These are phyloP conservation scores for Acropternis orthonyx DNA, from an alignment of 2,797 vertebrate species.

Conservation along the genomic window DNA sequence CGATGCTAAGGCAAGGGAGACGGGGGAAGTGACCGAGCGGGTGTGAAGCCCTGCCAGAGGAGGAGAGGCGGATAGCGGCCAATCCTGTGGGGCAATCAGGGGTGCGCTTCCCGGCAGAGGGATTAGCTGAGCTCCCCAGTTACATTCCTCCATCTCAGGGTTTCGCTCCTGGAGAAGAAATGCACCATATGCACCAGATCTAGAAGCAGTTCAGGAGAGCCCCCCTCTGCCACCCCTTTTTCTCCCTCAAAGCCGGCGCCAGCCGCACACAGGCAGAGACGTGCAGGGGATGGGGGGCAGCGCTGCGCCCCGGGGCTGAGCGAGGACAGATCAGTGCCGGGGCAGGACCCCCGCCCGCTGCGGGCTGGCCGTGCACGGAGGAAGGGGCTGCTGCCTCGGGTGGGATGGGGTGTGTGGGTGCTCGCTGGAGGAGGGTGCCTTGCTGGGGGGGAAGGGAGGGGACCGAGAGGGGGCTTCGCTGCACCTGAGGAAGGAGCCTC, in stretches of 20 bases:
- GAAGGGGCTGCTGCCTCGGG: not conserved
- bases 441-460: not conserved
- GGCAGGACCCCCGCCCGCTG: not conserved
- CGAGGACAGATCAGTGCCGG: conserved; percentile 21
- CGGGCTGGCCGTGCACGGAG: not conserved
- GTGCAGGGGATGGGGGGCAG: not conserved
- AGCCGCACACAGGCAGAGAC: not conserved
- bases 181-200: conserved; percentile 21
- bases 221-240: not conserved
- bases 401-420: not conserved
- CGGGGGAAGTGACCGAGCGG: not conserved
- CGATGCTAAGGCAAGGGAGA: not conserved
- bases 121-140: conserved; percentile 17
- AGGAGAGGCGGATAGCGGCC: not conserved
- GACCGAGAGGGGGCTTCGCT: not conserved
- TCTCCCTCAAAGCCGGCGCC: not conserved
- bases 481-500: not conserved
- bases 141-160: conserved; percentile 37
- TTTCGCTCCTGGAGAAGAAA: conserved; percentile 39
- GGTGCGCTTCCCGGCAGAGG: not conserved
- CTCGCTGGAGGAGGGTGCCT: not conserved
- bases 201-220: conserved; percentile 27
- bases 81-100: not conserved
- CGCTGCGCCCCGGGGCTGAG: not conserved
- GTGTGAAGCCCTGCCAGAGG: not conserved